Evolutionary conservation across 2,888 invertebrate genomes (phyloP).

Genomic region (Ophioninae sp.): DNA sequence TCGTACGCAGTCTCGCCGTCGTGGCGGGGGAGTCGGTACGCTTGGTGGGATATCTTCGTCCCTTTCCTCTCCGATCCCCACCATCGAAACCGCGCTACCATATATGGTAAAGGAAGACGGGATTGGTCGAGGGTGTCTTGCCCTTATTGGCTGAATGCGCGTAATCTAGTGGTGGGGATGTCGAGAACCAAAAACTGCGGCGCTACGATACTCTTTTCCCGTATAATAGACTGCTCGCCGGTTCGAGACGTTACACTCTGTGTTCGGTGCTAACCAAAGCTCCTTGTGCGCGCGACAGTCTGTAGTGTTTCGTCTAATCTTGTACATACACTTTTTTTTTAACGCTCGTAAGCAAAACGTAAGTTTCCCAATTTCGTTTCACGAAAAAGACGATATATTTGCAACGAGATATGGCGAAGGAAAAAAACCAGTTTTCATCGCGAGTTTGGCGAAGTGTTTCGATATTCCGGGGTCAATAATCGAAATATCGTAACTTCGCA

Average conservation of each 20-base stretch:
- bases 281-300: conserved; percentile 70
- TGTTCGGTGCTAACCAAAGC: conserved; percentile 76
- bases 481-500: neutral
- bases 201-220: conserved; percentile 66
- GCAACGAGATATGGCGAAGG: conserved; percentile 4
- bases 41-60: conserved; percentile 81
- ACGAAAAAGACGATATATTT: conserved; percentile 67
- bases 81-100: conserved; percentile 85
- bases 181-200: conserved; percentile 66
- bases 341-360: conserved; percentile 60
- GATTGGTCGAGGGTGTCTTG: conserved; percentile 84
- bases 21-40: conserved; percentile 38
- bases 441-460: conserved; percentile 12
- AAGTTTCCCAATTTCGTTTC: conserved; percentile 64
- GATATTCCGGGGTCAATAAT: neutral
- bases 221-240: conserved; percentile 78
- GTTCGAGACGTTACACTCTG: conserved; percentile 77
- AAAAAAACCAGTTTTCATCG: neutral
- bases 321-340: conserved; percentile 75
- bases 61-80: conserved; percentile 12
- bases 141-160: conserved; percentile 76
- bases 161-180: conserved; percentile 66
- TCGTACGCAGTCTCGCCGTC: conserved; percentile 40
- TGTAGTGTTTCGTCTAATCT: conserved; percentile 70
- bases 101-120: conserved; percentile 90